These are phyloP conservation scores for Caenorhabditis tropicalis DNA, from an alignment of 1,140 invertebrate species.

Conservation along the genomic window DNA sequence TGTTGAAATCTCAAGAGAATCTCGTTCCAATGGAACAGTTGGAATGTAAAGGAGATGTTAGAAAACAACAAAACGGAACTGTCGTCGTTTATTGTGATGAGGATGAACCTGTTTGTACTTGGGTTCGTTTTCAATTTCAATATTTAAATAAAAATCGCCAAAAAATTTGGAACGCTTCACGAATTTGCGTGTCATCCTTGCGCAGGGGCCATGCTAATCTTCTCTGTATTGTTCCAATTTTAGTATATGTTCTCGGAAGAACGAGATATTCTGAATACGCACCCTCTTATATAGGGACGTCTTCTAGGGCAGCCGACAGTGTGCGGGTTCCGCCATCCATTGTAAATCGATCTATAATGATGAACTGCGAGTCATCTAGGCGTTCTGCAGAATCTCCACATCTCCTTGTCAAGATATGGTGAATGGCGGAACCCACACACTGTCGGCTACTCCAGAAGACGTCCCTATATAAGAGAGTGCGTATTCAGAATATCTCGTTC, in stretches of 20 bases:
- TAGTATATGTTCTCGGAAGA: constrained; percentile 65
- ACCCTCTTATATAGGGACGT: not conserved
- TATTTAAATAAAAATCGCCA: not conserved
- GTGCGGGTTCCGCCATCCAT: too few relatives aligned
- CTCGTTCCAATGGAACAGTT: constrained; percentile 40
- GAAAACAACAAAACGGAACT: constrained; percentile 49
- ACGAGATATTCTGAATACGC: not conserved
- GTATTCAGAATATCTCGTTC: not conserved
- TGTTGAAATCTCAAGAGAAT: constrained; percentile 42
- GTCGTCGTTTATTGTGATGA: constrained; percentile 54
- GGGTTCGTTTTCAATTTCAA: constrained; percentile 30
- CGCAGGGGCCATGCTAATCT: constrained; percentile 91
- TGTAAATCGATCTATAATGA: too few relatives aligned
- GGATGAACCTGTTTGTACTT: constrained; percentile 55
- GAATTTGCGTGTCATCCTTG: constrained; percentile 90
- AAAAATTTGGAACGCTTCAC: constrained; percentile 78
- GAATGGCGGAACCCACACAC: too few relatives aligned
- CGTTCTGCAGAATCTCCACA: too few relatives aligned
- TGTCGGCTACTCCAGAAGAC: too few relatives aligned
- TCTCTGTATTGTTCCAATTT: constrained; percentile 86
- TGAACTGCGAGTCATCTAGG: too few relatives aligned
- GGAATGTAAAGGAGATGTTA: constrained; percentile 29
- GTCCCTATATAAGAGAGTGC: not conserved
- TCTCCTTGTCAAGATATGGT: too few relatives aligned
- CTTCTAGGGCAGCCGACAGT: too few relatives aligned